Conservation (phyloP, 2,113 vertebrate genomes). For the Climacteris rufus region DNA sequence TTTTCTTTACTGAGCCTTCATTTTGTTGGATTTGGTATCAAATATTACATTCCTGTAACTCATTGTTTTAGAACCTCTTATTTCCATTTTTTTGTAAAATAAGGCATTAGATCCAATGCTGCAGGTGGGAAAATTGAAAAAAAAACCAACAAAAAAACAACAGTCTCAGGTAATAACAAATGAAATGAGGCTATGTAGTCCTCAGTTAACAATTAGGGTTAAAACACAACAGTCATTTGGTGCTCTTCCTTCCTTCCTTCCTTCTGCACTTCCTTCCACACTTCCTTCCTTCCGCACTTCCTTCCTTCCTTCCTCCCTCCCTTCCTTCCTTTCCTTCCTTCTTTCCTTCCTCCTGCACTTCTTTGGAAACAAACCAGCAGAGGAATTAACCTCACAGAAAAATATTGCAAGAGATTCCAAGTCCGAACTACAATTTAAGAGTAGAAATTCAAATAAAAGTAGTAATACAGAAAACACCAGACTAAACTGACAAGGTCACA, state of each 20-base stretch:
- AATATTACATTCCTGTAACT: background rate
- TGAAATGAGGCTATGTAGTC: background rate
- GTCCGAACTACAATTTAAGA: too few species aligned
- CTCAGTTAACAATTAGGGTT: background rate
- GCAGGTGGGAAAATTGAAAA: accelerated
- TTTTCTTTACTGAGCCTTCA: background rate
- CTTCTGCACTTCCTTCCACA: background rate
- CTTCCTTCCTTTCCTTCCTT: too few species aligned
- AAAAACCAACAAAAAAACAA: background rate
- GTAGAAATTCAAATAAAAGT: too few species aligned
- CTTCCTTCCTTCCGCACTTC: background rate
- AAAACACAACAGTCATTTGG: background rate
- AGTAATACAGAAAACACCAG: too few species aligned
- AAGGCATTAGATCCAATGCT: background rate
- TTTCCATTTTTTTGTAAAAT: background rate
- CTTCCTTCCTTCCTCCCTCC: background rate
- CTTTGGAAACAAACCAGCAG: too few species aligned
- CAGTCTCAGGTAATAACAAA: background rate
- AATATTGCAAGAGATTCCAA: too few species aligned
- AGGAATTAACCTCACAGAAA: too few species aligned
- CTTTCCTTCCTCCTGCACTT: too few species aligned
- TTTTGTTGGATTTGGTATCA: background rate
- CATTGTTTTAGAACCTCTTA: background rate
- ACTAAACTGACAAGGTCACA: too few species aligned
- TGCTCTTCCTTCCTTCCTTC: background rate